Evolutionary conservation across 1,140 invertebrate species (phyloP), one percentile per base, ranked within the genome.

Genomic region (Drusus annulatus): DNA sequence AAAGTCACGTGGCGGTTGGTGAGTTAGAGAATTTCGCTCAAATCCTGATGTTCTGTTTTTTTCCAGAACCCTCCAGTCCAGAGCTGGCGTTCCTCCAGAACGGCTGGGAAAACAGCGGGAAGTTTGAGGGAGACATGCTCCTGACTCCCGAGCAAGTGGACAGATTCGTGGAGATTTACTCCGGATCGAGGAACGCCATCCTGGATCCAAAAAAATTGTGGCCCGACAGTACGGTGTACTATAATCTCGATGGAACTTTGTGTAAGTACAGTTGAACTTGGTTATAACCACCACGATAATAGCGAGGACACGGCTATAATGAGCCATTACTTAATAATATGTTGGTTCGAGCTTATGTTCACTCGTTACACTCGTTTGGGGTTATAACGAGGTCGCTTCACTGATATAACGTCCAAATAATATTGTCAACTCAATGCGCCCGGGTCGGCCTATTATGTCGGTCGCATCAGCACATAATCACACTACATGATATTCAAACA

Each of bases 191-290:
- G 28, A 93, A 94, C 79, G 93, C 92, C 2, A 84, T 94, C n/a
- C 84, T 91, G 15, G 91, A 93, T 82, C 89, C 88, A 17, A 89
- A 88, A 2, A 89, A 89, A n/a, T 89, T 90, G 50, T 94, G 93
- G 93, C 90, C 91, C 0, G 88, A 91, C 68, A 93, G 92, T 60
- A 88, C 92, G 62, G 90, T 94, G 4, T 91, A 93, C 23, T 93
- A 92, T 81, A 90, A 91, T 56, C 93, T 94, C n/a, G 88, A 92
- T 60, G 88, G 91, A 74, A 91, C 93, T 85, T 94, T 94, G 80
- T 87, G 93, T 94, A 89, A n/a, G n/a, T n/a, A n/a, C n/a, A n/a
- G n/a, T n/a, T n/a, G n/a, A n/a, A n/a, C n/a, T n/a, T n/a, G n/a
- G n/a, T n/a, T n/a, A n/a, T n/a, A n/a, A n/a, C n/a, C n/a, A n/a